Evolutionary conservation across 2,888 invertebrate species (phyloP).

Genomic region (Oeneis ivallda): DNA sequence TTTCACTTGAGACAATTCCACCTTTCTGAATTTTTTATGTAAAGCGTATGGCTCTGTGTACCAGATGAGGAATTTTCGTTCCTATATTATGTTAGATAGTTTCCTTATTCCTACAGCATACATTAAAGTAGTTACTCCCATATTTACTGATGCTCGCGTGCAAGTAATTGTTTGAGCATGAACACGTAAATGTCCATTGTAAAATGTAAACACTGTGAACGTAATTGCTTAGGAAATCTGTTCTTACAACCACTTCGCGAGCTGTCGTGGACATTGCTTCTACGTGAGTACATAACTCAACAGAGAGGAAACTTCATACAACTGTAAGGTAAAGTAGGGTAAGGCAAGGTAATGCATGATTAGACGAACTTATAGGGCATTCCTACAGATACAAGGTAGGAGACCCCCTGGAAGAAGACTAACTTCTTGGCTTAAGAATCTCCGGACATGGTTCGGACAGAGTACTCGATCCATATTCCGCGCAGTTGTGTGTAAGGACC

Average conservation of each 20-base stretch:
- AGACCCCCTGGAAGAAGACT: no score
- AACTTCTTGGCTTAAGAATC: no score
- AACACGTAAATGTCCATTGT: slow-evolving; percentile 2
- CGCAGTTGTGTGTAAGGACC: no score
- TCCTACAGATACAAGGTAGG: no score
- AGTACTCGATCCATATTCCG: no score
- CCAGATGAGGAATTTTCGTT: background rate
- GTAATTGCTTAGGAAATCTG: slow-evolving; percentile 22
- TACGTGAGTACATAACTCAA: background rate
- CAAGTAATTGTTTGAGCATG: slow-evolving; percentile 13
- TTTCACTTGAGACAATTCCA: background rate
- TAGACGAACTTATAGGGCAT: no score
- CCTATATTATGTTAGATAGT: background rate
- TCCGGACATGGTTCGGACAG: no score
- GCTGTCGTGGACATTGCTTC: background rate
- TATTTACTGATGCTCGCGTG: slow-evolving; percentile 9
- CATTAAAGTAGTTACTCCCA: slow-evolving; percentile 4
- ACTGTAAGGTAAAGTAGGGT: no score
- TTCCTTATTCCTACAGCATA: background rate
- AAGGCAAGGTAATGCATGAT: no score
- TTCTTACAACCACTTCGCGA: background rate
- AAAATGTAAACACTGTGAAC: slow-evolving; percentile 1
- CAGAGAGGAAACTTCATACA: no score
- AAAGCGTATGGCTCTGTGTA: no score
- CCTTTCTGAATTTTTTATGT: no score